Percentiles rank a stretch among this genome's conserved stretches.
These are phyloP conservation scores for Vannuccia rotundouncinata DNA, from an alignment of 2,888 invertebrate genomes.

Conservation along the genomic window DNA sequence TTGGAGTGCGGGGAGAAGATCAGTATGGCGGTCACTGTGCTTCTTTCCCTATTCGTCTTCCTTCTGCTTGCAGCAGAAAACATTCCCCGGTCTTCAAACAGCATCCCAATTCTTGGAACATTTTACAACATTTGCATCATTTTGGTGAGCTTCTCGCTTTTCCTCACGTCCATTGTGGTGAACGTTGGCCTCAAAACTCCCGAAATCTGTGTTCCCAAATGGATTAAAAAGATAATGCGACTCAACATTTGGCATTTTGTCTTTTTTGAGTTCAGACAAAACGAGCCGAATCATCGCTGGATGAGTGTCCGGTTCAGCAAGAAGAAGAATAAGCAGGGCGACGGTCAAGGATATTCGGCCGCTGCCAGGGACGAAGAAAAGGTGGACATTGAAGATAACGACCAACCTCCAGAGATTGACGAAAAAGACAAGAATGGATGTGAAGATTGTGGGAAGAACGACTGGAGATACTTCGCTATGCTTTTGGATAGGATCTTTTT, in stretches of 20 bases:
- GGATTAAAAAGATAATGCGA: slow-evolving; percentile 5
- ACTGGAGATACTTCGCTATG: slow-evolving; percentile 33
- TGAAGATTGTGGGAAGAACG: background rate
- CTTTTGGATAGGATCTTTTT: slow-evolving; percentile 35
- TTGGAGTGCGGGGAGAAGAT: slow-evolving; percentile 29
- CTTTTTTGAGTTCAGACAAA: slow-evolving; percentile 12
- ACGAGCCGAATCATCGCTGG: background rate
- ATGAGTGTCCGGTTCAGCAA: background rate
- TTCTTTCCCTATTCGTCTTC: slow-evolving; percentile 35
- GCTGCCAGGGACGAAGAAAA: background rate
- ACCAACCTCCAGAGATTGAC: background rate
- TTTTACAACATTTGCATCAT: slow-evolving; percentile 32
- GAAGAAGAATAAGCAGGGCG: background rate
- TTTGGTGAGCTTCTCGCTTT: slow-evolving; percentile 14
- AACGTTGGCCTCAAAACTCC: slow-evolving; percentile 31
- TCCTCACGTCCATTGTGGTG: slow-evolving; percentile 25
- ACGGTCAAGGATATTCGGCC: background rate
- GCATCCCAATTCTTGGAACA: slow-evolving; percentile 26
- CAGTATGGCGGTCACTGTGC: slow-evolving; percentile 26
- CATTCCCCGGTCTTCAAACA: slow-evolving; percentile 34
- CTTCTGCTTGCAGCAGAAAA: slow-evolving; percentile 35
- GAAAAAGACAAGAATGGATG: background rate
- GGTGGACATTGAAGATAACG: slow-evolving; percentile 14
- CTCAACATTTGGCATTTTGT: slow-evolving; percentile 15
- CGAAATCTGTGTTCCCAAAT: slow-evolving; percentile 22